Base-by-base conservation (phyloP, 2,797 vertebrate genomes). In the Kryptopterus vitreolus region DNA sequence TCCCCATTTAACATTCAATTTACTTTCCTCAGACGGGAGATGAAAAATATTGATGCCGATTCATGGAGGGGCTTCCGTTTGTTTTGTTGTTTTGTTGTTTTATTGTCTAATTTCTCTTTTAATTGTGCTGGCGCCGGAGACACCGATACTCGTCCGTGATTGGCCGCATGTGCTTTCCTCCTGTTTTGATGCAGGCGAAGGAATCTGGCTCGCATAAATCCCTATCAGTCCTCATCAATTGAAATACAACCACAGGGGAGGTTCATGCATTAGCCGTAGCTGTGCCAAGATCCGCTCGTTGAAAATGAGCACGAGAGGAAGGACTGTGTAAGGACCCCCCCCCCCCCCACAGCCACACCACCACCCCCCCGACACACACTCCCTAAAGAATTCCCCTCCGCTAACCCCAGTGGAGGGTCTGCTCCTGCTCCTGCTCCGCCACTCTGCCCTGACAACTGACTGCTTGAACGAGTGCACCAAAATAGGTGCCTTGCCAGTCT, bases 401-500 rank as follows among this genome's bases (percentile, higher is more conserved):
- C 84, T 83, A 86, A 53, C 76, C 78, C 20, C 69, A 63, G 24
- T 16, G 31, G 80, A 69, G 83, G 79, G 81, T 78, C 73, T 1
- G 43, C 84, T 91, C 74, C 73, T 1, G 43, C 84, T 91, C 74
- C 81, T 88, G 88, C 85, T 92, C 88, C 81, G 87, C 90, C 89
- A 89, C 88, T 94, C 93, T 82, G 88, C 88, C 88, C 84, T 87
- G 84, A 88, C 85, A 90, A 92, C 85, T 88, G 90, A 91, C 85
- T 89, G 77, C 83, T 88, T 90, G 88, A 91, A 88, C 87, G 88
- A 92, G 83, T 58, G 80, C 88, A 89, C 74, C 55, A 90, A 85
- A 92, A 90, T 89, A 91, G 88, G 88, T 90, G 89, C 82, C 88
- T 91, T 82, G 86, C 90, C 92, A 91, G 90, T 93, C 91, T 94